Conservation (phyloP, 2,797 vertebrate genomes). For the Emydoidea blandingii region DNA sequence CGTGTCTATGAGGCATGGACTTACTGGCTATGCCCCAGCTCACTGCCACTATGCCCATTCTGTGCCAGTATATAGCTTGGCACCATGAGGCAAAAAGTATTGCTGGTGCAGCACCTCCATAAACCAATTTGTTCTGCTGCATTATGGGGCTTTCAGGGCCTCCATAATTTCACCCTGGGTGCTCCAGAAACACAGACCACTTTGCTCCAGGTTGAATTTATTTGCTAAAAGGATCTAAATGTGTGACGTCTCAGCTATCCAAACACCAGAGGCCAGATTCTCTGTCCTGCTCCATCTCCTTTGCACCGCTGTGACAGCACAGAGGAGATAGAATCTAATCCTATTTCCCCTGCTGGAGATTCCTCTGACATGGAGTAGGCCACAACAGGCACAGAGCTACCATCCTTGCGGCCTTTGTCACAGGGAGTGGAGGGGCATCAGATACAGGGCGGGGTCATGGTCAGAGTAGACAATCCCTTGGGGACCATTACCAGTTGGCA, state of each 20-base stretch:
- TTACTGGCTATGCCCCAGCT: neutral
- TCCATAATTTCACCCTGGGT: neutral
- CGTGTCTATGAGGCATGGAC: neutral
- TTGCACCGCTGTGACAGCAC: neutral
- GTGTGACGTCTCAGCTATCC: neutral
- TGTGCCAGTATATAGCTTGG: neutral
- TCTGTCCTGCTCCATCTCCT: neutral
- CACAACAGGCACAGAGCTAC: neutral
- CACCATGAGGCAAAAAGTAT: neutral
- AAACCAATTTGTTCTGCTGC: neutral
- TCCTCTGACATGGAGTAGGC: neutral
- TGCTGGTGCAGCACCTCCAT: neutral
- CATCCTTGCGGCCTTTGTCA: neutral
- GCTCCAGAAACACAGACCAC: neutral
- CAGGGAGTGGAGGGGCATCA: neutral
- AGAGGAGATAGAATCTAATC: neutral
- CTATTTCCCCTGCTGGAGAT: neutral
- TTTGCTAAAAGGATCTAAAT: neutral
- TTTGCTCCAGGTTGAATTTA: neutral
- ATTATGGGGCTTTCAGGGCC: neutral
- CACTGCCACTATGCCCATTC: neutral
- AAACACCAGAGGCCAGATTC: neutral
- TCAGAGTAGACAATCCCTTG: neutral
- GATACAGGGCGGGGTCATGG: neutral
- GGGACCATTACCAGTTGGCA: neutral